Evolutionary conservation across 2,113 vertebrate genomes (phyloP), one percentile per base, ranked within the genome.

Genomic region (Varanus komodoensis): DNA sequence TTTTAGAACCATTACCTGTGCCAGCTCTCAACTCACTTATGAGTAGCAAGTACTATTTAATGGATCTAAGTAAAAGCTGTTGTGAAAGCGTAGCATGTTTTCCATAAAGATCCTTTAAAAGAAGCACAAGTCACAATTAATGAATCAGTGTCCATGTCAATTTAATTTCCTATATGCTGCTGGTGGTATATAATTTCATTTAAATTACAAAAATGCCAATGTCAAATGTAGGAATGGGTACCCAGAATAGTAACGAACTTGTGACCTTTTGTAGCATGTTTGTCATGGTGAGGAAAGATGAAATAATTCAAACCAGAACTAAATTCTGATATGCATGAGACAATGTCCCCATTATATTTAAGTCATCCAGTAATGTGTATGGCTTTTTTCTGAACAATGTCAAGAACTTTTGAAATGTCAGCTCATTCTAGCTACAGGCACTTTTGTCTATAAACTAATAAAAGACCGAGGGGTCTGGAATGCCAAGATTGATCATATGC

Each of bases 331-430:
- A 0, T 0, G 25, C 84, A 71, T 92, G 57, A 75, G 15, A 97
- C 94, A 97, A 95, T 91, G 89, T 91, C 54, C 67, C 86, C 92
- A 38, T 96, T 97, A 94, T 96, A 92, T 81, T 89, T 54, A 92
- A 84, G 81, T 92, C 82, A 86, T 90, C 92, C 15, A 0, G 23
- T 93, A 93, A 90, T 32, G 69, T 81, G 68, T 89, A 81, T 54
- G 71, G 38, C 38, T 83, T 89, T 93, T 87, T 50, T 79, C 89
- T 91, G 90, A 93, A 92, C 0, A 0, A 92, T 95, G 95, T 94
- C 96, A 95, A 87, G 95, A 94, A 95, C 94, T 96, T 94, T 93
- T 89, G 89, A 96, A 97, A 97, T 96, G 94, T 96, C 96, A 97
- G 69, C 73, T 92, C 92, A 89, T 91, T 87, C 88, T 90, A 71